Conservation (phyloP, 2,888 invertebrate species). For the Apoda limacodes region DNA sequence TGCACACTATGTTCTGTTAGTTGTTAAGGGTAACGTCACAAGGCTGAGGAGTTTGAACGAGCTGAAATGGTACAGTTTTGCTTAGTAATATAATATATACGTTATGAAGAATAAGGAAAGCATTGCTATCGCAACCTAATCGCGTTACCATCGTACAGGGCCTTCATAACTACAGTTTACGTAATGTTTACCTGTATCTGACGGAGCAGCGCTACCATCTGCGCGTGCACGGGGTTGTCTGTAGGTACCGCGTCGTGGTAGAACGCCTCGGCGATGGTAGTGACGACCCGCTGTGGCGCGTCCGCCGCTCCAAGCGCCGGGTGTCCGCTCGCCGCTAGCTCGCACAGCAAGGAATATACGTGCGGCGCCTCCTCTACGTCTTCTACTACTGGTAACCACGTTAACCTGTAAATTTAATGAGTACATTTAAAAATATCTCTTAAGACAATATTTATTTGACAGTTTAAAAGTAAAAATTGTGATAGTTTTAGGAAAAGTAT, state of each 20-base stretch:
- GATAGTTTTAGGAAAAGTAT: no score
- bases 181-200: slow-evolving; percentile 79
- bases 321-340: slow-evolving; percentile 93
- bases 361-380: slow-evolving; percentile 97
- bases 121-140: no score
- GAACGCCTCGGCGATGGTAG: slow-evolving; percentile 92
- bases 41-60: no score
- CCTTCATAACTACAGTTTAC: not conserved
- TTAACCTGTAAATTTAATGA: slow-evolving; percentile 73
- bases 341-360: slow-evolving; percentile 95
- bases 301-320: slow-evolving; percentile 85
- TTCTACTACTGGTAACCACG: slow-evolving; percentile 96
- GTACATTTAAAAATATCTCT: no score
- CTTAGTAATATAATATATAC: no score
- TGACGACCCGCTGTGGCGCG: slow-evolving; percentile 89
- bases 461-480: no score
- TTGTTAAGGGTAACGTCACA: no score
- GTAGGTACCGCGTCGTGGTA: slow-evolving; percentile 83
- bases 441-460: no score
- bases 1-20: no score
- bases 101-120: no score
- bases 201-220: slow-evolving; percentile 86
- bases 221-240: slow-evolving; percentile 78
- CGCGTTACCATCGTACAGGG: no score
- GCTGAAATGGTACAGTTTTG: no score